Conservation (phyloP, 2,113 vertebrate species). For the Probosciger aterrimus region DNA sequence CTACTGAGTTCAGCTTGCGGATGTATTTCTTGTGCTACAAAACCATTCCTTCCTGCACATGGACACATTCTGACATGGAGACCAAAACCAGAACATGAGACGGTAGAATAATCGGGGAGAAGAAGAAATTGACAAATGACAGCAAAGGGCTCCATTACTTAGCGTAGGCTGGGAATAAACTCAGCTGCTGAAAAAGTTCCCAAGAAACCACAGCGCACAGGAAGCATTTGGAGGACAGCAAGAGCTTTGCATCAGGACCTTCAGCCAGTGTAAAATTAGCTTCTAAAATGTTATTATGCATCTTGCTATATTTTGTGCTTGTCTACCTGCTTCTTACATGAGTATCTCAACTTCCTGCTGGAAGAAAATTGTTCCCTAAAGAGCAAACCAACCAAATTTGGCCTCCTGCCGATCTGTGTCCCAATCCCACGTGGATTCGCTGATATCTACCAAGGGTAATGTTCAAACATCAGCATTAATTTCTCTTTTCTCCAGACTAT, state of each 20-base stretch:
- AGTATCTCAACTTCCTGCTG: neutral
- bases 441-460: neutral
- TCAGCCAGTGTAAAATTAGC: neutral
- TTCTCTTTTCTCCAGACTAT: neutral
- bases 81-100: neutral
- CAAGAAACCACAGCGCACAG: neutral
- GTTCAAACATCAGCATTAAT: neutral
- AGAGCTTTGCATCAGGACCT: neutral
- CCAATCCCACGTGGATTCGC: neutral
- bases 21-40: neutral
- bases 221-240: accelerated
- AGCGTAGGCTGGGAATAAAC: neutral
- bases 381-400: neutral
- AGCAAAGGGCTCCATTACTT: neutral
- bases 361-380: neutral
- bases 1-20: neutral
- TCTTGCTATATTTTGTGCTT: neutral
- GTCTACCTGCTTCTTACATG: neutral
- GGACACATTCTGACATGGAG: neutral
- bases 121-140: neutral
- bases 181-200: neutral
- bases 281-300: neutral
- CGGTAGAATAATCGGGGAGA: neutral
- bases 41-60: neutral
- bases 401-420: neutral